Conservation (phyloP, 1,140 invertebrate genomes). For the Ips nitidus region DNA sequence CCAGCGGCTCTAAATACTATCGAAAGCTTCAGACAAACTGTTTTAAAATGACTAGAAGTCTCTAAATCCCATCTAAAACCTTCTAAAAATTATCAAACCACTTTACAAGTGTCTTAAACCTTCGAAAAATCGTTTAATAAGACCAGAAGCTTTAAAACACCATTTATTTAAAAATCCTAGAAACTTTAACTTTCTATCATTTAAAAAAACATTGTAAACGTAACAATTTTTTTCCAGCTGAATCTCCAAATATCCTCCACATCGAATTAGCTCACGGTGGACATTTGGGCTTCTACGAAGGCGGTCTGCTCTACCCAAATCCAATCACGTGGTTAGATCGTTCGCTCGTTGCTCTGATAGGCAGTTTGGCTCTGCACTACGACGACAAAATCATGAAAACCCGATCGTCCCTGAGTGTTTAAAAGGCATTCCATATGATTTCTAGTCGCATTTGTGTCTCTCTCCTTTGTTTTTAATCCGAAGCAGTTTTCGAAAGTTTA, state of each 20-base stretch:
- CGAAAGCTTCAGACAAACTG: too few species aligned
- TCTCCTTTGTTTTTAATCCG: too few species aligned
- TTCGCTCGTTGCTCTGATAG: constrained; percentile 72
- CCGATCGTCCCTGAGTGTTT: constrained; percentile 16
- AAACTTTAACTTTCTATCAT: background rate
- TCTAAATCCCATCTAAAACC: too few species aligned
- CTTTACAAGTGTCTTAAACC: too few species aligned
- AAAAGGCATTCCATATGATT: background rate
- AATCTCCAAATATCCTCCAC: constrained; percentile 69
- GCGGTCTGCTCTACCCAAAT: constrained; percentile 79
- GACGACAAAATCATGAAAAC: constrained; percentile 52
- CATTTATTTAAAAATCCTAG: background rate
- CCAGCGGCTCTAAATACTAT: too few species aligned
- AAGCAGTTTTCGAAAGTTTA: too few species aligned
- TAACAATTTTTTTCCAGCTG: constrained; percentile 58
- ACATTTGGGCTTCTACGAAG: constrained; percentile 91
- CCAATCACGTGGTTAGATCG: constrained; percentile 89
- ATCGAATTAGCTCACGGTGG: constrained; percentile 86
- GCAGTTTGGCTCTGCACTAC: constrained; percentile 65
- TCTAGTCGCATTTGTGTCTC: background rate
- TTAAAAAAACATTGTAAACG: background rate
- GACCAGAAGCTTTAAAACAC: background rate
- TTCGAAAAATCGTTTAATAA: too few species aligned
- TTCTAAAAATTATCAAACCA: too few species aligned
- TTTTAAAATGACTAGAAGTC: too few species aligned